Evolutionary conservation across 1,140 invertebrate genomes (phyloP), one percentile per base, ranked within the genome.

Genomic region (Orussus abietinus): DNA sequence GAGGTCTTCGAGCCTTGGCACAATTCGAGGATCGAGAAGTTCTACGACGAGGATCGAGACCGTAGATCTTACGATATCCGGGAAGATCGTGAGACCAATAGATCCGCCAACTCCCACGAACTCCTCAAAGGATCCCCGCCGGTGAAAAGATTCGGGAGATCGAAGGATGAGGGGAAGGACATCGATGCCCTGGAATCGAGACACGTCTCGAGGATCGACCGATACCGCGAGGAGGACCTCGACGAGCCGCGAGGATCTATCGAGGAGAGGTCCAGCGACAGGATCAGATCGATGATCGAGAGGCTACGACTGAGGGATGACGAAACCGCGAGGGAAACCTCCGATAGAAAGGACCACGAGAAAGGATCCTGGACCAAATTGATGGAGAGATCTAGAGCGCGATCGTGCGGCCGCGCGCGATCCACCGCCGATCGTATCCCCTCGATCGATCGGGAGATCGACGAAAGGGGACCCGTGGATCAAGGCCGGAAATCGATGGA

Each of bases 281-380:
- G 53, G 21, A 56, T 56, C 45, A 36, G 38, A 7, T 45, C 53
- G 42, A 55, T 55, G 53, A 55, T 55, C 26, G 53, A 55, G 25
- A 29, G 53, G 6, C 35, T 55, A 18, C 48, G 52, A 19, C 15
- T 33, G 4, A 45, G 53, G 3, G 53, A 55, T 11, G 49, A 55
- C n/a, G n/a, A n/a, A n/a, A n/a, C n/a, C n/a, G n/a, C n/a, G n/a
- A n/a, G n/a, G n/a, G n/a, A n/a, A n/a, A n/a, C n/a, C n/a, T n/a
- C n/a, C n/a, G 12, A 49, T 25, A 7, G 51, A 51, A 12, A n/a
- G 39, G 9, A 54, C 40, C 11, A 36, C 30, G 3, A 45, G 28
- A 3, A 39, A 14, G 11, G 52, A 51, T 5, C 38, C 17, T n/a
- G 15, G 38, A 3, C 42, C 47, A 14, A 31, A 4, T 12, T 4